phyloP scores from a whole-genome alignment of 2,888 invertebrate species.

The Salticus scenicus region DNA sequence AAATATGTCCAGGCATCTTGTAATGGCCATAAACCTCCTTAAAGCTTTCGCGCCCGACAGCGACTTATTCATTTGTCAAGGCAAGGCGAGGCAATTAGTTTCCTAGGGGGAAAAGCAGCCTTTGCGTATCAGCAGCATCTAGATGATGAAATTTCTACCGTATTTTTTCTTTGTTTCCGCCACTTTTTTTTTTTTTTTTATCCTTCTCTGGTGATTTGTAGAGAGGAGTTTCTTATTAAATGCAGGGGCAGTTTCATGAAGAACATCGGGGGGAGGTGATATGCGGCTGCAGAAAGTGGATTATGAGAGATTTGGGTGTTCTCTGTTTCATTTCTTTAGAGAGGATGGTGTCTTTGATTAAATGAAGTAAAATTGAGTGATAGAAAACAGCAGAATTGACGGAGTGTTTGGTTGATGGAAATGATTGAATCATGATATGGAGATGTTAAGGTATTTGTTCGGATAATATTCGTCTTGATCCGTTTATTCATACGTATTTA shows the following conservation, averaged over 20 bases:
- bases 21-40: constrained; percentile 67
- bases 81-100: constrained; percentile 58
- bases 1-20: constrained; percentile 53
- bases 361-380: not conserved
- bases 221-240: constrained; percentile 59
- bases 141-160: constrained; percentile 52
- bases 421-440: too few relatives aligned
- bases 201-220: constrained; percentile 55
- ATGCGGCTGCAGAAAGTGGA: not conserved
- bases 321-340: not conserved
- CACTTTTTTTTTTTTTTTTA: constrained; percentile 23
- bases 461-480: too few relatives aligned
- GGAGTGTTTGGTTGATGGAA: too few relatives aligned
- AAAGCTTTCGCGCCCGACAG: constrained; percentile 61
- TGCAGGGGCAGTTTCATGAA: constrained; percentile 16
- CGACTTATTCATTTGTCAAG: constrained; percentile 66
- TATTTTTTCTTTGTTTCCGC: not conserved
- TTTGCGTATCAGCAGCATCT: constrained; percentile 42
- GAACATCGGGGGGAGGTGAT: not conserved
- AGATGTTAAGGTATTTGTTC: too few relatives aligned
- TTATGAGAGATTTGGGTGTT: constrained; percentile 5
- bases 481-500: too few relatives aligned
- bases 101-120: constrained; percentile 31
- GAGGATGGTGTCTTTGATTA: not conserved
- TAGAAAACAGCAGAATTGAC: too few relatives aligned